These are phyloP conservation scores for Zingel zingel DNA, from an alignment of 2,113 vertebrate species.

Conservation along the genomic window DNA sequence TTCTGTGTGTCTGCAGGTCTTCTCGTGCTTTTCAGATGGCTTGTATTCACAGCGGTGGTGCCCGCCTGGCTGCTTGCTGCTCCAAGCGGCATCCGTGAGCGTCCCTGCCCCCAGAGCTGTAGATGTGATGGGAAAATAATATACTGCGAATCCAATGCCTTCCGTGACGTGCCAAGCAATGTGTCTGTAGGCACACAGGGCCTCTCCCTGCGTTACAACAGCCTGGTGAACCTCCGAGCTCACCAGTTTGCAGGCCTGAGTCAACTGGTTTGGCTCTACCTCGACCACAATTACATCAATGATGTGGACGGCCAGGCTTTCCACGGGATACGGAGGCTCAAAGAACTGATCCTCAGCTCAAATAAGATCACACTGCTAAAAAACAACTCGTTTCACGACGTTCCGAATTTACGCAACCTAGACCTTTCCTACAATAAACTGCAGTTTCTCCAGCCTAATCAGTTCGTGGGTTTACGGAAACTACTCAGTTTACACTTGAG, in stretches of 20 bases:
- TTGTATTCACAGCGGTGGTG: slow-evolving; percentile 80
- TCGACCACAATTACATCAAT: slow-evolving; percentile 97
- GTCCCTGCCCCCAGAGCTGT: slow-evolving; percentile 94
- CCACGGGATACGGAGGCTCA: slow-evolving; percentile 94
- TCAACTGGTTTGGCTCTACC: slow-evolving; percentile 98
- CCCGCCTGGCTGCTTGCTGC: slow-evolving; percentile 86
- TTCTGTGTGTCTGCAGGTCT: slow-evolving; percentile 77
- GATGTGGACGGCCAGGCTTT: slow-evolving; percentile 93
- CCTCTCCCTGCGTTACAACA: slow-evolving; percentile 97
- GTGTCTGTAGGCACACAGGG: slow-evolving; percentile 95
- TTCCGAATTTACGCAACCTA: slow-evolving; percentile 96
- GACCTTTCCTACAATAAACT: slow-evolving; percentile 98
- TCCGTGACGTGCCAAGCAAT: slow-evolving; percentile 94
- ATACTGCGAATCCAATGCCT: slow-evolving; percentile 97
- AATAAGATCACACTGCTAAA: slow-evolving; percentile 94
- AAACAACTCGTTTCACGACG: slow-evolving; percentile 94
- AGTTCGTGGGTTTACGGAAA: slow-evolving; percentile 94
- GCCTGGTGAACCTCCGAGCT: slow-evolving; percentile 92
- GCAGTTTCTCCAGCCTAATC: slow-evolving; percentile 90
- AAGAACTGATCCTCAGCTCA: slow-evolving; percentile 97
- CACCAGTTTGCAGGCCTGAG: slow-evolving; percentile 95
- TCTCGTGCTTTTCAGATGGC: slow-evolving; percentile 87
- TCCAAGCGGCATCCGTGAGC: slow-evolving; percentile 88
- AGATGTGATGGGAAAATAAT: slow-evolving; percentile 98
- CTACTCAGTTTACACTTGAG: slow-evolving; percentile 94